Conservation (phyloP, 37 sponge, comb jelly and placozoan species). For the Beroe ovata region DNA sequence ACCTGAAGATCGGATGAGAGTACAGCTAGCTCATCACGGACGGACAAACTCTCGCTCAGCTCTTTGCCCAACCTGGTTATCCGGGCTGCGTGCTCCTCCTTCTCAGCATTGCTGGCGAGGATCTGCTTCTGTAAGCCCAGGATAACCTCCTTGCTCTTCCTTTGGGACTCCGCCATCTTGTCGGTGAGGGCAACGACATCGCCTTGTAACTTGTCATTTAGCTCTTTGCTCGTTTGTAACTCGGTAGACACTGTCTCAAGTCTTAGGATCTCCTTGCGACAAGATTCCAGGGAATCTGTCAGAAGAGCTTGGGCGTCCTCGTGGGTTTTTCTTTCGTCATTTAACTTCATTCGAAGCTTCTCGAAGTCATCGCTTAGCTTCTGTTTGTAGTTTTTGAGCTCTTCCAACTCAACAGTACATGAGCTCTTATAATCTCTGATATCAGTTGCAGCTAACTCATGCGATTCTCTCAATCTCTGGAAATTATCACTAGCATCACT, state of each 20-base stretch:
- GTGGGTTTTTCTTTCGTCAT: conserved; percentile 57
- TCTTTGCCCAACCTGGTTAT: conserved; percentile 15
- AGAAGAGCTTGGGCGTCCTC: conserved; percentile 60
- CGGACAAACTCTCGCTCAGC: conserved; percentile 63
- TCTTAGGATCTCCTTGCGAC: conserved; percentile 18
- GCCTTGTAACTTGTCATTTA: conserved; percentile 20
- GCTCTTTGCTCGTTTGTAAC: conserved; percentile 35
- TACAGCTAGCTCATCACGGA: conserved; percentile 46
- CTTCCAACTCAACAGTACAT: not conserved
- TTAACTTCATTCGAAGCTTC: conserved; percentile 27
- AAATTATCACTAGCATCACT: not conserved
- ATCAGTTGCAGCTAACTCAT: not conserved
- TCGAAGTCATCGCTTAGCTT: conserved; percentile 50
- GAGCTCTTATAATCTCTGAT: not conserved
- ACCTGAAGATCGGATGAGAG: conserved; percentile 47
- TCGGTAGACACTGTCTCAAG: conserved; percentile 9
- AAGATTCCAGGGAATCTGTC: conserved; percentile 56
- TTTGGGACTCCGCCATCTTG: conserved; percentile 12
- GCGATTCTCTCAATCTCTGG: not conserved
- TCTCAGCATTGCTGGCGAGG: not conserved
- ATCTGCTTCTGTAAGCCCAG: conserved; percentile 46
- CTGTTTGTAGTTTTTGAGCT: conserved; percentile 14
- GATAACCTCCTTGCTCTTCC: conserved; percentile 63
- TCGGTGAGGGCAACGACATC: conserved; percentile 35
- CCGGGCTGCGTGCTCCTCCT: conserved; percentile 4